A percentile compares a stretch with the other conserved stretches of the same genome.
These are phyloP conservation scores for Falco novaeseelandiae DNA, from an alignment of 2,797 vertebrate species.

Conservation along the genomic window DNA sequence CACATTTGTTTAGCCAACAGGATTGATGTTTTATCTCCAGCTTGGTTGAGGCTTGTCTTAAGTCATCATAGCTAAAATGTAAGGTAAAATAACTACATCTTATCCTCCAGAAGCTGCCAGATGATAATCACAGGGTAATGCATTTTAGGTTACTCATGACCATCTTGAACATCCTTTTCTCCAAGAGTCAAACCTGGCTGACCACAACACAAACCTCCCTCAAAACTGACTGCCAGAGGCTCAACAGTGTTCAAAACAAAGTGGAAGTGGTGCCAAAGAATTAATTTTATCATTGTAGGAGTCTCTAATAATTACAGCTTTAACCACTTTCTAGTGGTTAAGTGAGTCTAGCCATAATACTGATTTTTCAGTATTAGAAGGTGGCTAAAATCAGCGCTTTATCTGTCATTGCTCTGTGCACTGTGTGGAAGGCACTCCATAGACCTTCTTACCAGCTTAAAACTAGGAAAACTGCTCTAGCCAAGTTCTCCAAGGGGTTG, in stretches of 20 bases:
- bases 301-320: neutral
- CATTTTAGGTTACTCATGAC: too few species aligned
- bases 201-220: neutral
- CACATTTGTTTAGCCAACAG: neutral
- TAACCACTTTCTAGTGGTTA: neutral
- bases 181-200: neutral
- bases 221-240: rapidly evolving
- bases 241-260: neutral
- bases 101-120: neutral
- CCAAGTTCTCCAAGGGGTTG: neutral
- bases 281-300: neutral
- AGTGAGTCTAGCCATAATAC: neutral
- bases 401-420: neutral
- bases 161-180: too few species aligned
- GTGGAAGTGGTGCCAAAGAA: neutral
- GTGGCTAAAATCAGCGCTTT: neutral
- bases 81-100: neutral
- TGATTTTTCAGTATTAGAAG: neutral
- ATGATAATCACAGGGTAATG: too few species aligned
- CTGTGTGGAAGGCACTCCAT: neutral
- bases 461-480: neutral
- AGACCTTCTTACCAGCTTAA: neutral
- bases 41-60: neutral
- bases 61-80: neutral
- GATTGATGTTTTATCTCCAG: neutral